Evolutionary conservation across 1,140 invertebrate genomes (phyloP).

Genomic region (Diachasma alloeum): DNA sequence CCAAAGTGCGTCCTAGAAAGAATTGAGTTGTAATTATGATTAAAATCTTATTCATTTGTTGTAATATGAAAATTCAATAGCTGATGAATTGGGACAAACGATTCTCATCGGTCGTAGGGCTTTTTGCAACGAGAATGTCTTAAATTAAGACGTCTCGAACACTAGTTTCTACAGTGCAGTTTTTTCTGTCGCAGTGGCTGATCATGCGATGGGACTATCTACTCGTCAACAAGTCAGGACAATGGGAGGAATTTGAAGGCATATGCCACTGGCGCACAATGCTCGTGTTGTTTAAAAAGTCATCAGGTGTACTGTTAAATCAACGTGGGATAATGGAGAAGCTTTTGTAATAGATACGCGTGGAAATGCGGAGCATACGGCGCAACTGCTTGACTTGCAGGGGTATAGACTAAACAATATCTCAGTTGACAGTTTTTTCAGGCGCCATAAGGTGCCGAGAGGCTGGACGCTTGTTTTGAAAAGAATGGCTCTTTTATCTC

Average conservation of each 20-base stretch:
- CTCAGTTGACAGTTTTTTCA: neutral
- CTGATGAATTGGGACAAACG: too few relatives aligned
- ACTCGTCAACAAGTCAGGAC: slow-evolving; percentile 21
- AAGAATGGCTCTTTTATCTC: too few relatives aligned
- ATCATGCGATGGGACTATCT: slow-evolving; percentile 23
- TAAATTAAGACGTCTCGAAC: too few relatives aligned
- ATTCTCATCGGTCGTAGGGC: too few relatives aligned
- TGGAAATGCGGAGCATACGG: slow-evolving; percentile 7
- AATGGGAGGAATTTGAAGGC: neutral
- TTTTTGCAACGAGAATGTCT: too few relatives aligned
- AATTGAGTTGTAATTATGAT: too few relatives aligned
- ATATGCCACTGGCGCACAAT: neutral
- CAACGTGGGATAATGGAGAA: neutral
- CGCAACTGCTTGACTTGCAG: neutral
- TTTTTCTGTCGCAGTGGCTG: slow-evolving; percentile 3
- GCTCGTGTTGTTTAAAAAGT: neutral
- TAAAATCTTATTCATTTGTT: too few relatives aligned
- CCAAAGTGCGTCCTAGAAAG: too few relatives aligned
- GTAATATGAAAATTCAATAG: too few relatives aligned
- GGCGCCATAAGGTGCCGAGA: neutral
- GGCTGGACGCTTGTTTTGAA: neutral
- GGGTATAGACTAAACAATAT: neutral
- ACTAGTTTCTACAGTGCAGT: neutral
- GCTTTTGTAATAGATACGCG: slow-evolving; percentile 15
- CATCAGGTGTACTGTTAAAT: slow-evolving; percentile 8